Evolutionary conservation across 2,797 vertebrate species (phyloP).

Genomic region (Cynopterus sphinx): DNA sequence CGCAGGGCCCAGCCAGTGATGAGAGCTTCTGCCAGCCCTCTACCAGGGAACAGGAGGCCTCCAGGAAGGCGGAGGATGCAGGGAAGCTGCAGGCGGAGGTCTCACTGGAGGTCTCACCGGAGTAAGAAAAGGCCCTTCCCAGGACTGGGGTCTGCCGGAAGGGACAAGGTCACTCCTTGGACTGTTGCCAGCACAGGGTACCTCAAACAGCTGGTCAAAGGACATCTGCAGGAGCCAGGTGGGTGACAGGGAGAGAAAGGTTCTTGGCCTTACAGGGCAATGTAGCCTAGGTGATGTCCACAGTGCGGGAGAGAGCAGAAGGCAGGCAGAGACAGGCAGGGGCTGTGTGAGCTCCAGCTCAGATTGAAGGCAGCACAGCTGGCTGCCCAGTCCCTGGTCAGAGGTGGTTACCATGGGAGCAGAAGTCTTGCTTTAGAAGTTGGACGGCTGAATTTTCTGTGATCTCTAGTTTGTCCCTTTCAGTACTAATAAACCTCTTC

Average conservation of each 20-base stretch:
- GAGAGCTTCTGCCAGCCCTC: not conserved
- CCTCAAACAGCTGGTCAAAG: not conserved
- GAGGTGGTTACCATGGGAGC: not conserved
- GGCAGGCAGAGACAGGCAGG: not conserved
- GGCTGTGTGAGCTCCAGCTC: not conserved
- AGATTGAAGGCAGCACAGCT: not conserved
- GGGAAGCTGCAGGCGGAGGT: not conserved
- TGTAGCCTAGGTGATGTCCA: not conserved
- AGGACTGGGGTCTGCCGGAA: not conserved
- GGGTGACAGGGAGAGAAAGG: not conserved
- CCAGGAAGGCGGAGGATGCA: not conserved
- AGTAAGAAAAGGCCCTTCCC: not conserved
- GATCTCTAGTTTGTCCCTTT: not conserved
- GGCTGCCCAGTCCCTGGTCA: not conserved
- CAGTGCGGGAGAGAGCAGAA: not conserved
- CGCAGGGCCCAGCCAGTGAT: accelerated
- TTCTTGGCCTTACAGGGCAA: not conserved
- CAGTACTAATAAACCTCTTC: not conserved
- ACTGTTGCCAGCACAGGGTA: not conserved
- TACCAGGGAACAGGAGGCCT: accelerated
- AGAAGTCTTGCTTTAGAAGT: not conserved
- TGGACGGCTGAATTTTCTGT: not conserved
- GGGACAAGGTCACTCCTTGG: not conserved
- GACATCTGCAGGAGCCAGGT: not conserved
- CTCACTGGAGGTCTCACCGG: not conserved